Evolutionary conservation across 2,797 vertebrate species (phyloP).

Genomic region (Oryzias dopingdopingensis): DNA sequence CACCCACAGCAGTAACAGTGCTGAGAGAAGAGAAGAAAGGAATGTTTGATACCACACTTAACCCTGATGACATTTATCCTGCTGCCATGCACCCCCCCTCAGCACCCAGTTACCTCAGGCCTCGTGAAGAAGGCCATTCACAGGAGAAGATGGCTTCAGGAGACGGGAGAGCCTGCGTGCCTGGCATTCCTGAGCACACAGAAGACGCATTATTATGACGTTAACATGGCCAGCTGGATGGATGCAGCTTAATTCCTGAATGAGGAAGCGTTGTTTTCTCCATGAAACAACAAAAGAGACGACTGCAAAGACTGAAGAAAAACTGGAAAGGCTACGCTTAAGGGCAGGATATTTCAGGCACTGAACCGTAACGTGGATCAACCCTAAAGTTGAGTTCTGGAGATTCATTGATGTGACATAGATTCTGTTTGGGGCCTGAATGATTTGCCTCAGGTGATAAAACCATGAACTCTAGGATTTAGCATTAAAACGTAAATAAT

Average conservation of each 20-base stretch:
- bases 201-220: constrained; percentile 81
- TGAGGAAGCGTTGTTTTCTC: constrained; percentile 50
- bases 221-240: constrained; percentile 64
- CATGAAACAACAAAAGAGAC: constrained; percentile 27
- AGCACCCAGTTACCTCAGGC: constrained; percentile 53
- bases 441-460: too few species aligned
- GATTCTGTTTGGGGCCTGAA: too few species aligned
- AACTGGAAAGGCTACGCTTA: neutral
- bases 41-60: constrained; percentile 49
- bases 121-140: constrained; percentile 69
- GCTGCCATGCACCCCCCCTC: neutral
- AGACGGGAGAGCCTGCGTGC: constrained; percentile 68
- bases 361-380: too few species aligned
- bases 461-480: too few species aligned
- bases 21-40: constrained; percentile 53
- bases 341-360: neutral
- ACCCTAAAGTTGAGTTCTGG: too few species aligned
- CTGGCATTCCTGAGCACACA: constrained; percentile 76
- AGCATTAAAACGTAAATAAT: too few species aligned
- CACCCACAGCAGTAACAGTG: constrained; percentile 23
- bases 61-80: constrained; percentile 22
- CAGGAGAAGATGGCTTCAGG: constrained; percentile 64
- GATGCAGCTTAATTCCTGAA: constrained; percentile 61
- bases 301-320: constrained; percentile 7
- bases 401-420: too few species aligned